Conservation (phyloP, 2,797 vertebrate species). For the Anguilla anguilla region DNA sequence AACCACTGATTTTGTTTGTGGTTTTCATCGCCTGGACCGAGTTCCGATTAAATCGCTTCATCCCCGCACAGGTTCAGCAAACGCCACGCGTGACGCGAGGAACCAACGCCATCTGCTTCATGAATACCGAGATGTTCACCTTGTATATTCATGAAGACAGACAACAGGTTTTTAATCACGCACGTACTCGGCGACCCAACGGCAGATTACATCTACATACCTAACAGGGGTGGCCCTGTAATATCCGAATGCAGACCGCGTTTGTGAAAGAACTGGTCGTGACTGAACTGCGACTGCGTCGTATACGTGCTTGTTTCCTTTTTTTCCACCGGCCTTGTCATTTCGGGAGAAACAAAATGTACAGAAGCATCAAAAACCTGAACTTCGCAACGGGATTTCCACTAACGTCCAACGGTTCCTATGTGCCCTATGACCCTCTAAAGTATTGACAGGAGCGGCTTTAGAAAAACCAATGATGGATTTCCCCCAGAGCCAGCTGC, state of each 20-base stretch:
- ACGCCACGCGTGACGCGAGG: not conserved
- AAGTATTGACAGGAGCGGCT: not conserved
- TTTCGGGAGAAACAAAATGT: not conserved
- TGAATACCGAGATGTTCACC: conserved; percentile 5
- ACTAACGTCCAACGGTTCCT: not conserved
- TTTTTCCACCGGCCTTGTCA: not conserved
- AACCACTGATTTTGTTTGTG: not conserved
- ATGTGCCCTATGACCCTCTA: not conserved
- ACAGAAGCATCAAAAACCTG: not conserved
- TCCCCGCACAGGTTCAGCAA: not conserved
- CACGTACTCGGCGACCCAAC: not conserved
- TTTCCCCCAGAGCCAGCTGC: conserved; percentile 75
- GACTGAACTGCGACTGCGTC: not conserved
- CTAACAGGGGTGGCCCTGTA: not conserved
- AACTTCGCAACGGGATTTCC: not conserved
- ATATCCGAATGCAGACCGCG: not conserved
- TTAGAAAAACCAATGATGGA: not conserved
- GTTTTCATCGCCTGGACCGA: too few relatives aligned
- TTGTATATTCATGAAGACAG: conserved; percentile 2
- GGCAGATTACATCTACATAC: conserved; percentile 17
- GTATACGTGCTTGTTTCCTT: not conserved
- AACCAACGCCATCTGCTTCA: not conserved
- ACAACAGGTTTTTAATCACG: conserved; percentile 8
- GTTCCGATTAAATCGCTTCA: not conserved
- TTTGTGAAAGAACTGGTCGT: not conserved